A percentile compares a stretch with the other conserved stretches of the same genome.
These are phyloP conservation scores for Eriocheir sinensis DNA, from an alignment of 1,140 invertebrate genomes.

Conservation along the genomic window DNA sequence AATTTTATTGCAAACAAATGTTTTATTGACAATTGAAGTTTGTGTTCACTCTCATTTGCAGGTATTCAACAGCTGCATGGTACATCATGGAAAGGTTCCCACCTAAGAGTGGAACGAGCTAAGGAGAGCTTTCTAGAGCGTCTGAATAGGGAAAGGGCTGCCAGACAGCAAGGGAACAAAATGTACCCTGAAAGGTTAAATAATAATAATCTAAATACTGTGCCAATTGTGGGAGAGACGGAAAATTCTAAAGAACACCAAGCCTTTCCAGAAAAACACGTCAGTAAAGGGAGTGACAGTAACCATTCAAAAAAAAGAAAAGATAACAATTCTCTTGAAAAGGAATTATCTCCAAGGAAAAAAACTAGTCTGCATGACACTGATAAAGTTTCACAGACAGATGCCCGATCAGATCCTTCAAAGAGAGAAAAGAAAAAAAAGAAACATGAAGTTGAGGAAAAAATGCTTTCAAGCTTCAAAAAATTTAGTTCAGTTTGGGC, in stretches of 20 bases:
- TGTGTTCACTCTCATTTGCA: background rate
- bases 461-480: slow-evolving; percentile 65
- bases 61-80: slow-evolving; percentile 59
- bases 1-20: background rate
- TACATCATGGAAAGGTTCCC: slow-evolving; percentile 50
- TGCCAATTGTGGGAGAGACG: background rate
- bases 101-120: slow-evolving; percentile 51
- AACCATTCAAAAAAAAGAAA: slow-evolving; percentile 19
- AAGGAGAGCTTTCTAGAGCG: slow-evolving; percentile 68
- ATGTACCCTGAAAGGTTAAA: background rate
- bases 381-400: background rate
- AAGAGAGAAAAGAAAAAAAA: slow-evolving; percentile 29
- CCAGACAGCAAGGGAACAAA: background rate
- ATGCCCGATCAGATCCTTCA: background rate
- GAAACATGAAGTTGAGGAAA: slow-evolving; percentile 53
- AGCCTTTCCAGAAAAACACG: background rate
- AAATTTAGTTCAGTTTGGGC: slow-evolving; percentile 64
- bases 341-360: background rate
- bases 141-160: slow-evolving; percentile 51
- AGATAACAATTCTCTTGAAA: background rate
- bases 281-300: background rate
- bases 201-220: background rate
- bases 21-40: background rate
- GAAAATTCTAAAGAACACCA: background rate
- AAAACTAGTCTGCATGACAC: background rate